These are phyloP conservation scores for Malurus melanocephalus DNA, from an alignment of 2,113 vertebrate genomes.

Conservation along the genomic window DNA sequence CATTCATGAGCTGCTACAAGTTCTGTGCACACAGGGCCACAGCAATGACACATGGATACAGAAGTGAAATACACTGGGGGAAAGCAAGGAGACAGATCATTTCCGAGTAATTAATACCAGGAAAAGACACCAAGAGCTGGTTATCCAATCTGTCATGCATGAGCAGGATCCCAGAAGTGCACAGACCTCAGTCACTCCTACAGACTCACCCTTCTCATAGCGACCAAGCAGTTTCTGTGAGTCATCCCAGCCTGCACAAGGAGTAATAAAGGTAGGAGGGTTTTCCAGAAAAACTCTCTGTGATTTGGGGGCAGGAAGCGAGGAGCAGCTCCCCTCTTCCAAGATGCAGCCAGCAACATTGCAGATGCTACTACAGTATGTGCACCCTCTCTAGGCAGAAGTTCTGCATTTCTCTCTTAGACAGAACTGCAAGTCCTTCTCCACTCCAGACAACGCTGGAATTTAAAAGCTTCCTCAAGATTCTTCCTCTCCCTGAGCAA, in stretches of 20 bases:
- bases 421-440: not conserved
- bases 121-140: not conserved
- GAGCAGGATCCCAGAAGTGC: not conserved
- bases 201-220: not conserved
- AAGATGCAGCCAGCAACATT: fast-evolving
- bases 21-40: not conserved
- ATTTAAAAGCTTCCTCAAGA: not conserved
- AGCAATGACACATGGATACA: not conserved
- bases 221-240: not conserved
- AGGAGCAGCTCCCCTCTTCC: not conserved
- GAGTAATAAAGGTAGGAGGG: not conserved
- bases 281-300: not conserved
- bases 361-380: not conserved
- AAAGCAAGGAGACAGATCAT: not conserved
- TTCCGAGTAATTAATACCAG: not conserved
- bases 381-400: not conserved
- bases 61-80: not conserved
- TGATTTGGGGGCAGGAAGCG: not conserved
- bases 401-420: not conserved
- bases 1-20: not conserved
- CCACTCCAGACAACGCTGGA: not conserved
- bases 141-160: not conserved
- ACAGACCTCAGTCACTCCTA: not conserved
- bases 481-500: not conserved
- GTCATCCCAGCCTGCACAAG: not conserved